Conservation (phyloP, 2,797 vertebrate species). For the Spondyliosoma cantharus region DNA sequence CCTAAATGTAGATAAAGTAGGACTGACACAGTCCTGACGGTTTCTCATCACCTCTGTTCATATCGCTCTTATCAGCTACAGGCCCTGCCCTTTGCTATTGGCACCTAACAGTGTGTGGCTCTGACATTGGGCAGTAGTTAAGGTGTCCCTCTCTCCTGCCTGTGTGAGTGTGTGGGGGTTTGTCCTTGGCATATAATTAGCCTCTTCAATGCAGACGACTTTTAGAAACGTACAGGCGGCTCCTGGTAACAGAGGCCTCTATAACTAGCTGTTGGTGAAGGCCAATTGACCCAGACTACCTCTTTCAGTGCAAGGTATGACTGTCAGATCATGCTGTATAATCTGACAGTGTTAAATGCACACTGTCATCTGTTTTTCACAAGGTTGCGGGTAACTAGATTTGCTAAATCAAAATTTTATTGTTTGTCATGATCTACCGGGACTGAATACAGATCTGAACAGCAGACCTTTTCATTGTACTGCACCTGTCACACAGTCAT, state of each 20-base stretch:
- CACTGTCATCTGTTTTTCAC: conserved; percentile 44
- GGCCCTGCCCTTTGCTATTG: conserved; percentile 63
- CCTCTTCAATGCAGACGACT: conserved; percentile 78
- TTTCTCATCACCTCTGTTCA: conserved; percentile 68
- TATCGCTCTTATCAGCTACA: conserved; percentile 73
- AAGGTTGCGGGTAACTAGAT: conserved; percentile 24
- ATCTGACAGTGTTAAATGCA: conserved; percentile 31
- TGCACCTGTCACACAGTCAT: conserved; percentile 33
- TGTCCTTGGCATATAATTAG: conserved; percentile 88
- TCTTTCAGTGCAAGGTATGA: conserved; percentile 32
- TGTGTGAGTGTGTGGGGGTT: conserved; percentile 57
- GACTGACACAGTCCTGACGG: conserved; percentile 60
- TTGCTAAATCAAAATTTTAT: conserved; percentile 47
- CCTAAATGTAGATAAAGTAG: conserved; percentile 63
- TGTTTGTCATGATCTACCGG: conserved; percentile 26
- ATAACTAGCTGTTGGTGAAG: conserved; percentile 75
- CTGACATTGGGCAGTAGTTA: conserved; percentile 75
- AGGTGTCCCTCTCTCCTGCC: conserved; percentile 57
- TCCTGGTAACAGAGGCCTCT: conserved; percentile 52
- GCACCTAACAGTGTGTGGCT: conserved; percentile 61
- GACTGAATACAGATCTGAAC: conserved; percentile 38
- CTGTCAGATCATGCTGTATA: not conserved
- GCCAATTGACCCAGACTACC: conserved; percentile 28
- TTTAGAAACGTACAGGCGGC: conserved; percentile 47
- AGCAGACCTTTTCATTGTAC: conserved; percentile 24